Evolutionary conservation across 2,113 vertebrate genomes (phyloP).

Genomic region (Mesocricetus auratus): DNA sequence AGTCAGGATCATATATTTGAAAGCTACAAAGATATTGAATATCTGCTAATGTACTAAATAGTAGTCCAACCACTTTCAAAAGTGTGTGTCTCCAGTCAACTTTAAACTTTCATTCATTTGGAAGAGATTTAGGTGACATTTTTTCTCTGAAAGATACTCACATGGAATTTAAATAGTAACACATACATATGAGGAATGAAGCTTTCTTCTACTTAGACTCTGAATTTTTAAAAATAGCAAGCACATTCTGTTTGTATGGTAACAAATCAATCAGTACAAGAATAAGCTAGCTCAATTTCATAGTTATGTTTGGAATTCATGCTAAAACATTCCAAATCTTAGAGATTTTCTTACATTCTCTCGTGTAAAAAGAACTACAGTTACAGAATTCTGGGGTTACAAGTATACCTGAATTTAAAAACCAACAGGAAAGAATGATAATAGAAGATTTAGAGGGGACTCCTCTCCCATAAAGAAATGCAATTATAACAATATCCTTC

Average conservation of each 20-base stretch:
- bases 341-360: background rate
- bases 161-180: conserved; percentile 13
- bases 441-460: background rate
- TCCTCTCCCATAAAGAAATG: background rate
- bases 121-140: conserved; percentile 40
- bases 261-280: background rate
- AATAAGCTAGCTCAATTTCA: conserved; percentile 5
- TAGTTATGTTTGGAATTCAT: background rate
- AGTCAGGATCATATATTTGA: conserved; percentile 83
- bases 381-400: background rate
- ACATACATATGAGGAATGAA: conserved; percentile 40
- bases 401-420: background rate
- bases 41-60: conserved; percentile 74
- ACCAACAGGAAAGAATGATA: background rate
- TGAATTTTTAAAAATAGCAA: conserved; percentile 46
- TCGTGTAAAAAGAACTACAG: background rate
- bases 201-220: background rate
- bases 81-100: conserved; percentile 64
- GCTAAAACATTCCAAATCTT: background rate
- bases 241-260: conserved; percentile 58
- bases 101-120: conserved; percentile 63
- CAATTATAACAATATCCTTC: background rate
- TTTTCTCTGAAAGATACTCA: background rate
- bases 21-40: conserved; percentile 79
- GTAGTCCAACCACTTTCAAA: conserved; percentile 77